These are phyloP conservation scores for Apodemus agrarius DNA, from an alignment of 2,797 vertebrate species.

Conservation along the genomic window DNA sequence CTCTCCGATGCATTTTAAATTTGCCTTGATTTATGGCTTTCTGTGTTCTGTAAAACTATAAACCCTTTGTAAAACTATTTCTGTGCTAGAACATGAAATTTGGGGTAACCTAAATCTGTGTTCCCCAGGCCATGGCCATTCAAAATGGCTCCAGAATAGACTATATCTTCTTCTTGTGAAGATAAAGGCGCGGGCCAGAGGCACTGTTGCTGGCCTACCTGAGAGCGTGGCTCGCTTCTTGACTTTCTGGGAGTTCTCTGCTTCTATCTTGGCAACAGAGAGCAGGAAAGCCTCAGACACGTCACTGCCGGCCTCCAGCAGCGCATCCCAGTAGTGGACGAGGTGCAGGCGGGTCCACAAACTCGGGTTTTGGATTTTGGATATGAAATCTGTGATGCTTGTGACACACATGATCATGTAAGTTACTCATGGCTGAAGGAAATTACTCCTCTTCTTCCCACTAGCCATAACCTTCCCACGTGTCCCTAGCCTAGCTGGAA, in stretches of 20 bases:
- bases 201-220: not conserved
- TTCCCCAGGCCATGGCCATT: not conserved
- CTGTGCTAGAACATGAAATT: not conserved
- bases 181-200: not conserved
- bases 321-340: conserved; percentile 74
- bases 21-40: not conserved
- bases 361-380: conserved; percentile 64
- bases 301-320: conserved; percentile 68
- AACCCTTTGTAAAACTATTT: not conserved
- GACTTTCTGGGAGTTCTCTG: not conserved
- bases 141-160: too few species aligned
- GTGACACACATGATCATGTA: conserved; percentile 20
- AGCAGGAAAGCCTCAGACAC: conserved; percentile 47
- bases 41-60: not conserved
- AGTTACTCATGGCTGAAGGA: not conserved
- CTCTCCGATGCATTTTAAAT: not conserved
- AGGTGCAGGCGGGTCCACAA: conserved; percentile 79
- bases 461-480: not conserved
- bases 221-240: not conserved
- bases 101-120: not conserved
- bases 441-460: not conserved
- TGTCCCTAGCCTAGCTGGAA: too few species aligned
- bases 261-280: conserved; percentile 57
- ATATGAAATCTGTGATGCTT: conserved; percentile 74
- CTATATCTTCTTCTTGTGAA: not conserved